phyloP scores from a whole-genome alignment of 2,797 vertebrate species.

The Sebastolobus alascanus region DNA sequence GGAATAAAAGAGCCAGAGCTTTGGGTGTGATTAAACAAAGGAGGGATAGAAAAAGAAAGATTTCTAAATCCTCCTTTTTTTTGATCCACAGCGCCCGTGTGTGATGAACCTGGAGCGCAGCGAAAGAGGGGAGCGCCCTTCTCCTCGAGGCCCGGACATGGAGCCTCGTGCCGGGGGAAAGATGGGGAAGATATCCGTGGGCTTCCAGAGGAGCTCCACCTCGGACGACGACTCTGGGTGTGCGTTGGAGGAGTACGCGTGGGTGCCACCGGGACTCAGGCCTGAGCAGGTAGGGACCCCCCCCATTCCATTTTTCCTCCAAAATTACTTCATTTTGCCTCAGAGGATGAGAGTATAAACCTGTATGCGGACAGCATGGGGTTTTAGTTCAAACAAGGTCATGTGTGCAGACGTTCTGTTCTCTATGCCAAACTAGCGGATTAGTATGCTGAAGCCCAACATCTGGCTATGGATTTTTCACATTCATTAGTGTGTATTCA shows the following conservation, averaged over 20 bases:
- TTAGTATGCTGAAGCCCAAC: conserved; percentile 43
- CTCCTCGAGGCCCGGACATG: conserved; percentile 86
- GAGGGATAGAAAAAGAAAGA: background rate
- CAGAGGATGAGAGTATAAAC: conserved; percentile 9
- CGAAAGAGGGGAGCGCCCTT: conserved; percentile 72
- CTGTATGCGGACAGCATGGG: conserved; percentile 7
- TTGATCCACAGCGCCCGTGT: conserved; percentile 62
- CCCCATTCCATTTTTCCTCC: background rate
- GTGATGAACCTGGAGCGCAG: conserved; percentile 88
- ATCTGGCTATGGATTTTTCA: conserved; percentile 52
- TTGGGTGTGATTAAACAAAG: conserved; percentile 27
- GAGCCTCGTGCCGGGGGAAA: conserved; percentile 86
- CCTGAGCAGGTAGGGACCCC: conserved; percentile 90
- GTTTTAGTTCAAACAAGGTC: conserved; percentile 45
- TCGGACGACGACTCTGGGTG: conserved; percentile 98
- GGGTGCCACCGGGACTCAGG: conserved; percentile 95
- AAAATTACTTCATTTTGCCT: background rate
- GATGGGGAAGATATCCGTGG: conserved; percentile 87
- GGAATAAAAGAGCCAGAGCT: conserved; percentile 23
- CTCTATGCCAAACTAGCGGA: conserved; percentile 25
- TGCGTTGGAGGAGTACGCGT: conserved; percentile 95
- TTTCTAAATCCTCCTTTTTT: conserved; percentile 13
- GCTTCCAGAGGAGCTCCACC: conserved; percentile 95
- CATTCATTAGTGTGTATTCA: conserved; percentile 22
- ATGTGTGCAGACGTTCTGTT: conserved; percentile 16